phyloP scores from a whole-genome alignment of 2,113 vertebrate species.

The Pundamilia nyererei region DNA sequence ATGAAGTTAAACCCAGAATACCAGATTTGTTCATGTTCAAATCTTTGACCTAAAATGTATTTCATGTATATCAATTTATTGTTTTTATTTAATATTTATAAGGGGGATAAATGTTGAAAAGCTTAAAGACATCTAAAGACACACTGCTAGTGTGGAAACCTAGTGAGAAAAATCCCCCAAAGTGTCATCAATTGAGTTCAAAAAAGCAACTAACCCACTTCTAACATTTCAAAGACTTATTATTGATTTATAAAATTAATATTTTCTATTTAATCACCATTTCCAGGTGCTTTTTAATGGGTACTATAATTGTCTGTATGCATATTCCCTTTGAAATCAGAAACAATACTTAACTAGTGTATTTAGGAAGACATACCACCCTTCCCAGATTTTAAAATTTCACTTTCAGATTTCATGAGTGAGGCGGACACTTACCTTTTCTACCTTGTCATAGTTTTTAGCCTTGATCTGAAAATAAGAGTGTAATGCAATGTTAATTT shows the following conservation, averaged over 20 bases:
- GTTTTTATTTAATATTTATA: not conserved
- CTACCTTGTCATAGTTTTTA: conserved; percentile 99
- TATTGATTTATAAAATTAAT: not conserved
- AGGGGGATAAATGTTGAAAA: not conserved
- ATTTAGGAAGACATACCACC: not conserved
- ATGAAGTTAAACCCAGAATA: not conserved
- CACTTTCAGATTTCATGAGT: not conserved
- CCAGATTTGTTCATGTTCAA: not conserved
- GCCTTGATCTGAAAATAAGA: conserved; percentile 95
- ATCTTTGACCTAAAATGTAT: not conserved
- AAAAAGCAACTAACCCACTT: not conserved
- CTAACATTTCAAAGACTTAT: not conserved
- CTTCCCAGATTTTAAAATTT: not conserved
- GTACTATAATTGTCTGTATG: not conserved
- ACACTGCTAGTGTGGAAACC: not conserved
- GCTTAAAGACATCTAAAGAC: not conserved
- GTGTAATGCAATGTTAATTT: conserved; percentile 72
- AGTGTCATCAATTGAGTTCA: not conserved
- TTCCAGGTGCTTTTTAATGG: not conserved
- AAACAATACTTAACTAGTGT: not conserved
- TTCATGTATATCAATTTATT: not conserved
- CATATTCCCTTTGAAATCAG: not conserved
- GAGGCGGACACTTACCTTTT: conserved; percentile 86
- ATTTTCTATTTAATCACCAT: not conserved
- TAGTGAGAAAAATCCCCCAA: not conserved